Evolutionary conservation across 2,888 invertebrate genomes (phyloP).

Genomic region (Melieria picta): DNA sequence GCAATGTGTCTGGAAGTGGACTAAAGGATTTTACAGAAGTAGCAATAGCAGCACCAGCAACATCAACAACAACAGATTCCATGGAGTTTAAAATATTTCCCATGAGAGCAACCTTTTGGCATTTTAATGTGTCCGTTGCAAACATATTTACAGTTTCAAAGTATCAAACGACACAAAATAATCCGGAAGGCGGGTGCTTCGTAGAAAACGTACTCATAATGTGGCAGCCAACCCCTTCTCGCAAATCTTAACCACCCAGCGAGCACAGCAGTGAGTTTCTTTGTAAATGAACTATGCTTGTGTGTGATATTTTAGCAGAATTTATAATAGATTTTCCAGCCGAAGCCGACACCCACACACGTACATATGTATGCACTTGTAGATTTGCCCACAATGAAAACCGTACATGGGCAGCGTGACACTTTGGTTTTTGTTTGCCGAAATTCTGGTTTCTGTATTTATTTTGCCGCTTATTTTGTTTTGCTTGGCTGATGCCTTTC

Average conservation of each 20-base stretch:
- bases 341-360: background rate
- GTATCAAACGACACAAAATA: background rate
- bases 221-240: background rate
- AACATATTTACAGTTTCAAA: conserved; percentile 37
- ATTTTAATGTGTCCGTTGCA: conserved; percentile 56
- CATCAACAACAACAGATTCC: background rate
- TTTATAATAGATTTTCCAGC: background rate
- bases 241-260: conserved; percentile 5
- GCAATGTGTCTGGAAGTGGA: no score
- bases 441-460: background rate
- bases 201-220: background rate
- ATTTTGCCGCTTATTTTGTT: conserved; percentile 2
- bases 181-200: conserved; percentile 38
- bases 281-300: background rate
- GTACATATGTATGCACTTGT: background rate
- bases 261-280: background rate
- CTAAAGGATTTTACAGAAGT: no score
- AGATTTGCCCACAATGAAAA: background rate
- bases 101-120: conserved; percentile 60
- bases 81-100: conserved; percentile 44
- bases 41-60: no score
- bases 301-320: background rate
- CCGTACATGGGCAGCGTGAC: no score
- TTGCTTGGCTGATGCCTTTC: conserved; percentile 44
- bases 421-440: conserved; percentile 1